Conservation (phyloP, 2,113 vertebrate genomes). For the Callocephalon fimbriatum region DNA sequence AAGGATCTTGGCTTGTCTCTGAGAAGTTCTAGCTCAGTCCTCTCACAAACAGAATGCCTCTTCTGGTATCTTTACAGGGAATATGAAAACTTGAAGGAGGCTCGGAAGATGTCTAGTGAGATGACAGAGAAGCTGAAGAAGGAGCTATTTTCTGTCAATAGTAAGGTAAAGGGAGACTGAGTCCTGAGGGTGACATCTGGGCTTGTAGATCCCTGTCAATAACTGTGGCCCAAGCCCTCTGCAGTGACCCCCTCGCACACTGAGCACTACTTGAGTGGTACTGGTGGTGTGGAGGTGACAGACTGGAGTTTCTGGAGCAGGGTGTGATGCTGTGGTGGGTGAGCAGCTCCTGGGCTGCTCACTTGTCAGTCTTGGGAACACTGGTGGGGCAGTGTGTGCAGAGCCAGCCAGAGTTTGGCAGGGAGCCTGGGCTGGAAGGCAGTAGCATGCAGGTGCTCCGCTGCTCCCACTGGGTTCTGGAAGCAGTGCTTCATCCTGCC, state of each 20-base stretch:
- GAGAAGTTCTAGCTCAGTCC: neutral
- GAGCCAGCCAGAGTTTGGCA: neutral
- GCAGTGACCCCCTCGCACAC: neutral
- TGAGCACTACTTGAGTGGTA: no score
- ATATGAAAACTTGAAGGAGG: conserved; percentile 92
- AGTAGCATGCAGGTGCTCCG: neutral
- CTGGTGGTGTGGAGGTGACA: neutral
- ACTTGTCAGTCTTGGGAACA: neutral
- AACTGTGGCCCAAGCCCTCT: neutral
- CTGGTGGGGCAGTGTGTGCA: neutral
- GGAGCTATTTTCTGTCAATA: conserved; percentile 86
- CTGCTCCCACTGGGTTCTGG: neutral
- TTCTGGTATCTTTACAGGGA: conserved; percentile 81
- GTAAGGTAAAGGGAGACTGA: conserved; percentile 80
- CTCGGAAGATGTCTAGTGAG: conserved; percentile 84
- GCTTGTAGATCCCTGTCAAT: neutral
- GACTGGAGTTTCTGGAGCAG: neutral
- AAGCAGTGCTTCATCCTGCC: neutral
- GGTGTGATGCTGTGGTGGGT: neutral
- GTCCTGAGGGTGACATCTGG: neutral
- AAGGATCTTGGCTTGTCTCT: neutral
- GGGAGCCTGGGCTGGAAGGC: neutral
- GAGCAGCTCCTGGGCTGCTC: neutral
- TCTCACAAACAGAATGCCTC: neutral
- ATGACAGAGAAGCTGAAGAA: conserved; percentile 90